Percentiles rank a stretch among this genome's conserved stretches.
Evolutionary conservation across 92 coral and sea anemone species (phyloP).

Genomic region (Phymanthus crucifer): DNA sequence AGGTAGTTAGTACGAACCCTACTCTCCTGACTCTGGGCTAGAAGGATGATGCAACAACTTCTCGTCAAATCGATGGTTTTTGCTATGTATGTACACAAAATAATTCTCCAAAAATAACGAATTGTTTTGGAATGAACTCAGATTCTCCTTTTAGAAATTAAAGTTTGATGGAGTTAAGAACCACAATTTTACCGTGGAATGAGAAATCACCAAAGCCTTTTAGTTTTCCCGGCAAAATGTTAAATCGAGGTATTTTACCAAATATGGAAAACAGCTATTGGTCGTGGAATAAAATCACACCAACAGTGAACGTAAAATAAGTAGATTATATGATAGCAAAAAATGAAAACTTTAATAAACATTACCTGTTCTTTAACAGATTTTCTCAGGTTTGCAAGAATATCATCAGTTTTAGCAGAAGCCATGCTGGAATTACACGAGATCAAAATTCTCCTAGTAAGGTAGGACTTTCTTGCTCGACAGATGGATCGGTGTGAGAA

Average conservation of each 20-base stretch:
- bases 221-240: slow-evolving; percentile 35
- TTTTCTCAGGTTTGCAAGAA: slow-evolving; percentile 59
- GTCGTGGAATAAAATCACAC: neutral
- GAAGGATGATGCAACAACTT: slow-evolving; percentile 29
- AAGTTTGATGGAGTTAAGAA: no score
- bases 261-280: slow-evolving; percentile 14
- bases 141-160: neutral
- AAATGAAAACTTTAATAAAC: neutral
- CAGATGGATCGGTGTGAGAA: neutral
- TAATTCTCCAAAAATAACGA: neutral
- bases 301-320: no score
- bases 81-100: neutral
- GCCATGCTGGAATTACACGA: slow-evolving; percentile 8
- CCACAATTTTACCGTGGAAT: no score
- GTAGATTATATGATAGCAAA: no score
- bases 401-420: slow-evolving; percentile 41
- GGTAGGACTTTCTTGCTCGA: neutral
- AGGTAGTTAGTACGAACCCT: no score
- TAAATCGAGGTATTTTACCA: slow-evolving; percentile 13
- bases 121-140: neutral
- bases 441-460: neutral
- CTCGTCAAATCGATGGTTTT: neutral
- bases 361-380: slow-evolving; percentile 88
- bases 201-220: neutral
- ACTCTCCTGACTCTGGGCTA: no score